A percentile compares a stretch with the other conserved stretches of the same genome.
phyloP scores from a whole-genome alignment of 2,113 vertebrate species.

The Mesoclemmys tuberculata region DNA sequence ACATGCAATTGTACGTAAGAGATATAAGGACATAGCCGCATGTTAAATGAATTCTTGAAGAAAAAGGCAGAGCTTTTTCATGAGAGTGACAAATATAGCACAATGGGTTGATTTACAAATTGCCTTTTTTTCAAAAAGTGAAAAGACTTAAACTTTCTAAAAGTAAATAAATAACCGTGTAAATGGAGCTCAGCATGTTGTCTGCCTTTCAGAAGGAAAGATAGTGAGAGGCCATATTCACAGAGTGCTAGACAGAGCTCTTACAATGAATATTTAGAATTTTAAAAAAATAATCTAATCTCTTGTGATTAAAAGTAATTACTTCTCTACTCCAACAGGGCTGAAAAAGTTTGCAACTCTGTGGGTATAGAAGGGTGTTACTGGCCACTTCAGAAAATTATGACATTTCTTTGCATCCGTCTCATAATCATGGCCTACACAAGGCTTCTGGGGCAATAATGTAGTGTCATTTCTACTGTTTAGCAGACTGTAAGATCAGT shows the following conservation, averaged over 20 bases:
- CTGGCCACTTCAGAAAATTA: slow-evolving; percentile 2
- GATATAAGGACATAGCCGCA: slow-evolving; percentile 40
- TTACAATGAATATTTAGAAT: not conserved
- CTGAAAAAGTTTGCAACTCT: not conserved
- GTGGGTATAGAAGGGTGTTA: not conserved
- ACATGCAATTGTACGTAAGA: slow-evolving; percentile 19
- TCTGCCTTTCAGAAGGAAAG: not conserved
- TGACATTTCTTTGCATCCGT: not conserved
- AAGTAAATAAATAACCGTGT: not conserved
- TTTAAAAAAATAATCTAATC: not conserved
- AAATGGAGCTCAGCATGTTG: not conserved
- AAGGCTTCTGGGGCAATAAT: not conserved
- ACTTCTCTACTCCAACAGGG: not conserved
- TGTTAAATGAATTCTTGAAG: slow-evolving; percentile 3
- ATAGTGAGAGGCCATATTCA: not conserved
- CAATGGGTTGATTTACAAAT: not conserved
- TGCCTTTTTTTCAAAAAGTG: not conserved
- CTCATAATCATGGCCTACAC: not conserved
- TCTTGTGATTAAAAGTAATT: not conserved
- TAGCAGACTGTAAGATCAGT: not conserved
- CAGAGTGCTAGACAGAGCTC: not conserved
- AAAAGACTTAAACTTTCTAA: not conserved
- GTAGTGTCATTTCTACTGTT: not conserved
- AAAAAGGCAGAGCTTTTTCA: not conserved
- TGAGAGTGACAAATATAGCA: not conserved